Evolutionary conservation across 2,797 vertebrate species (phyloP).

Genomic region (Arrhamphus sclerolepis): DNA sequence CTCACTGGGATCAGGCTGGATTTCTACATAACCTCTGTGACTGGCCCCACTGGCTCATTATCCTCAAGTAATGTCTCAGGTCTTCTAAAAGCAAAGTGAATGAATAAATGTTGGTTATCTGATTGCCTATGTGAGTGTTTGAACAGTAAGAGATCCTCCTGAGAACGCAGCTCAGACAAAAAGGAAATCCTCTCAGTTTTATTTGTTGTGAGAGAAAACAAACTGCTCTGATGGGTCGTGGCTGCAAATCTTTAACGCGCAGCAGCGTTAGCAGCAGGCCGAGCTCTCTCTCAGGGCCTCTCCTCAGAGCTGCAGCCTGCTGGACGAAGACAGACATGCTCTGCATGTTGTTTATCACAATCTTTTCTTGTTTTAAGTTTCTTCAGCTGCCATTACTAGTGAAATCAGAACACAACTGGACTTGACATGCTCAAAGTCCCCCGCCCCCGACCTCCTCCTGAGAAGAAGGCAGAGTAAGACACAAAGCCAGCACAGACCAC

Average conservation of each 20-base stretch:
- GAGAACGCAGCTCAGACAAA: slow-evolving; percentile 41
- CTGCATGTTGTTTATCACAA: neutral
- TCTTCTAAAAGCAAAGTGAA: slow-evolving; percentile 5
- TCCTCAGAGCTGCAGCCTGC: no score
- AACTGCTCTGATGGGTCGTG: slow-evolving; percentile 25
- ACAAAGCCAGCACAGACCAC: neutral
- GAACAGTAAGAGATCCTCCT: slow-evolving; percentile 61
- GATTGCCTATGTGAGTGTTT: slow-evolving; percentile 44
- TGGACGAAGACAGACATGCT: no score
- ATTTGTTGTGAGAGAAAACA: slow-evolving; percentile 64
- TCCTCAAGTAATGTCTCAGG: slow-evolving; percentile 5
- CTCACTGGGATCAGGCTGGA: slow-evolving; percentile 7
- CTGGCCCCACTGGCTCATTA: slow-evolving; percentile 1
- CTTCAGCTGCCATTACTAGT: slow-evolving; percentile 1
- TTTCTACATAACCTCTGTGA: slow-evolving; percentile 2
- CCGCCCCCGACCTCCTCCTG: neutral
- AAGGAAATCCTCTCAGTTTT: slow-evolving; percentile 26
- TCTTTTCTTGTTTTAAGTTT: neutral
- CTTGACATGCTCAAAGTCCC: neutral
- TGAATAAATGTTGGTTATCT: slow-evolving; percentile 21
- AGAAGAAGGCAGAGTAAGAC: neutral
- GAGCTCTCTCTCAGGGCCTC: neutral
- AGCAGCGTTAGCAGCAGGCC: neutral
- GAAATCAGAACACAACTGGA: neutral
- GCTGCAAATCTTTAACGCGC: slow-evolving; percentile 1